Base-by-base conservation (phyloP, 2,113 vertebrate species). In the Pterocles burchelli region DNA sequence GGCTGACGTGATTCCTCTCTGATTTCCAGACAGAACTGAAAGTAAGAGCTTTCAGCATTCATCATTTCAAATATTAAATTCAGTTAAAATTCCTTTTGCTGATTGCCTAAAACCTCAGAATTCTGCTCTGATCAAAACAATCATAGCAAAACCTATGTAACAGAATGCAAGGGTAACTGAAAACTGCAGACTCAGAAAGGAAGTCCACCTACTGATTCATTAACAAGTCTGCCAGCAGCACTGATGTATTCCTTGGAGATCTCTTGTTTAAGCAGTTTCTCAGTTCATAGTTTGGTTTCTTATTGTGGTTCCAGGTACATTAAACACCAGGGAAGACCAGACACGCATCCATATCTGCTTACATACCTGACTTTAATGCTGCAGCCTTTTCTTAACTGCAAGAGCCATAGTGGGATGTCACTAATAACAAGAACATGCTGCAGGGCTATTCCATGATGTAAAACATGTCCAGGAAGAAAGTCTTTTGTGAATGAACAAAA, bases 121-220 rank as follows among this genome's bases (percentile, higher is more conserved):
- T 11, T 33, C 66, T 13, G 52, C 85, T 92, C 63, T 57, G 33
- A 80, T 77, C 67, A 92, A 78, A 95, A 45, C 10, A 52, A 54
- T 55, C 45, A 59, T 0, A 1, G 70, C 68, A 51, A 48, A 78
- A 12, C 29, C 72, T n/a, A 4, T 25, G 61, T 10, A 59, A 38
- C 67, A 77, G 28, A 0, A 0, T 43, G 70, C 88, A 72, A 76
- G 83, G 46, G 67, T 90, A 83, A 54, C n/a, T 14, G 24, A 62
- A 72, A 54, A 28, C 29, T 59, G 76, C 70, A 81, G 91, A 93
- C 73, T 93, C 86, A 63, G 83, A 84, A 67, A 80, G 83, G 34
- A 88, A 52, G 61, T 34, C 75, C 72, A 90, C 4, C 33, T 26
- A 36, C 41, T 20, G 80, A 74, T 28, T 65, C 46, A 89, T 73